Base-by-base conservation (phyloP, 2,888 invertebrate genomes). In the Athrips mouffetella region DNA sequence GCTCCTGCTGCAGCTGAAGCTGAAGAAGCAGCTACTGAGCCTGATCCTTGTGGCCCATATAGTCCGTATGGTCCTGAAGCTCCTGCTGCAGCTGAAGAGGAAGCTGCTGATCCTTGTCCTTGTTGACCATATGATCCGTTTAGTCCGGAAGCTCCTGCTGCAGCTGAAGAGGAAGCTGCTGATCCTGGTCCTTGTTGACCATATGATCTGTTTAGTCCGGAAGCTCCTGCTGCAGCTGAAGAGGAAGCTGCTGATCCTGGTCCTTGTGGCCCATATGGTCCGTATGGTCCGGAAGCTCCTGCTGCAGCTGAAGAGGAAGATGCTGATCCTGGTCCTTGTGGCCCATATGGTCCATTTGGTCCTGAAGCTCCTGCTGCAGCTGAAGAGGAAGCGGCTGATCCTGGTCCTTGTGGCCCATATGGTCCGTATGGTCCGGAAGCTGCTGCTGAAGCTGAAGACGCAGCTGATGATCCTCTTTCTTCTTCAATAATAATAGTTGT, bases 1-100 rank as follows among this genome's bases (percentile, higher is more conserved):
- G n/a, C n/a, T n/a, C n/a, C n/a, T n/a, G 5, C 8, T 25, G 25
- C 25, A 6, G 30, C 4, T n/a, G 30, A 4, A 30, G 30, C 30
- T 4, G 30, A 4, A 7, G 47, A 29, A 10, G 50, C 51, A 27
- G 49, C 27, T 42, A 49, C 40, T 41, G 35, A 47, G 47, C 30
- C 7, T 30, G 30, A 11, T 30, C 30, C 30, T 30, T 30, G 30
- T 30, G 7, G n/a, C n/a, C n/a, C n/a, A n/a, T n/a, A n/a, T n/a
- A n/a, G n/a, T n/a, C 31, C 40, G 1, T 23, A 1, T 23, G 40
- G 40, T n/a, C 40, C 40, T 23, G 2, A 6, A 15, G 30, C n/a
- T n/a, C 40, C 40, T 23, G 2, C 2, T 31, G 30, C n/a, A 30
- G 39, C 35, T 7, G 16, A 1, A 16, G 35, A 15, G 7, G 16